Evolutionary conservation across 2,888 invertebrate species (phyloP), one percentile per base, ranked within the genome.

Genomic region (Pachycephus smyrnensis): DNA sequence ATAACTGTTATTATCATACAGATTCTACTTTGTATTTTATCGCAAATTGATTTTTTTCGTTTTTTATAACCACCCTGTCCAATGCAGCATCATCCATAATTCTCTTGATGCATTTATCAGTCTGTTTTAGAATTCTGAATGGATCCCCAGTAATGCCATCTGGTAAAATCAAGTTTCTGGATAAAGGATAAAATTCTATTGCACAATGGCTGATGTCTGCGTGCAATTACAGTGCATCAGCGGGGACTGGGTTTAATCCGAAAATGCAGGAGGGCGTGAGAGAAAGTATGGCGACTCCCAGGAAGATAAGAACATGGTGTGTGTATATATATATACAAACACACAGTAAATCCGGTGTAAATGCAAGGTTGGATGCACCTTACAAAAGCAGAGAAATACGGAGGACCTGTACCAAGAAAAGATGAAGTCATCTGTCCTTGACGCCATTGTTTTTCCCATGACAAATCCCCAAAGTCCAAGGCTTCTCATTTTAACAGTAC

Each of bases 141-240:
- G 23, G 15, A 55, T 23, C 23, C 23, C 55, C 55, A 55, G 23
- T 55, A 55, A 55, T 55, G 23, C 23, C 23, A 55, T 23, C 23
- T 55, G 55, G 23, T 23, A 2, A 23, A 55, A 55, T 55, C 55
- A 55, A 9, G 55, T 55, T 55, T 55, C 23, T 23, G 55, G 23
- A 55, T 55, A 55, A 55, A 55, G 55, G 55, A 55, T 55, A 55
- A 55, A 55, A 55, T 55, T 23, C 23, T 9, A 23, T 23, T 23
- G 55, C 2, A 23, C 55, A 55, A 23, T 2, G 55, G 55, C 15
- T 55, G 23, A 55, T 55, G 55, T 55, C 55, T 55, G 55, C 69
- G 55, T 37, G 76, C 80, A 79, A 80, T 83, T 80, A 80, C 73
- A 75, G 76, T 32, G 80, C 81, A 79, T 81, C 83, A 82, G 73